Conservation (phyloP, 2,888 invertebrate genomes). For the Abrostola tripartita region DNA sequence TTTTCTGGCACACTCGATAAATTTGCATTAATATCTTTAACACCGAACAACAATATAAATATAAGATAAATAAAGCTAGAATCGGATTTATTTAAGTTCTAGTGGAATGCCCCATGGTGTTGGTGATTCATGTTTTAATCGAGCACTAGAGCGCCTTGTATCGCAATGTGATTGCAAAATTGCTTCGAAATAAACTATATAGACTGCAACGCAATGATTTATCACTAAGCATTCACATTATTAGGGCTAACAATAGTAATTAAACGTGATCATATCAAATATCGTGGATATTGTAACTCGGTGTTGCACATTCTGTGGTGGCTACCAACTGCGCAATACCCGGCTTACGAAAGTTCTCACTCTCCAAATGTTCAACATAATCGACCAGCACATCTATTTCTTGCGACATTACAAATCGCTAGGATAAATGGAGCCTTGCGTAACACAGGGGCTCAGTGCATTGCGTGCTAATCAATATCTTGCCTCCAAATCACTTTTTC, state of each 20-base stretch:
- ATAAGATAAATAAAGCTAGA: not conserved
- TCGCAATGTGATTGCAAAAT: constrained; percentile 9
- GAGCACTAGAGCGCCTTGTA: not conserved
- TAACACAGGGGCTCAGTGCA: constrained; percentile 28
- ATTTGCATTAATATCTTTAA: not conserved
- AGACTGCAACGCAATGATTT: constrained; percentile 3
- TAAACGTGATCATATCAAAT: constrained; percentile 65
- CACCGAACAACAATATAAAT: not conserved
- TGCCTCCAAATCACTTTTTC: constrained; percentile 13
- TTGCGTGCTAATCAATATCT: constrained; percentile 25
- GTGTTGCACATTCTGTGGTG: constrained; percentile 56
- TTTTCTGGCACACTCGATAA: not conserved
- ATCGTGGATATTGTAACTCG: constrained; percentile 61
- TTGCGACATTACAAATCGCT: constrained; percentile 49
- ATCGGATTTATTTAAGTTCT: constrained; percentile 1
- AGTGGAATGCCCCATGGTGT: constrained; percentile 2
- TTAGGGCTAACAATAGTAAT: constrained; percentile 48
- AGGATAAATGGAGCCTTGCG: constrained; percentile 48
- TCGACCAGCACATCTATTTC: constrained; percentile 56
- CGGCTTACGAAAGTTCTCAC: constrained; percentile 60
- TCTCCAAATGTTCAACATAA: constrained; percentile 53
- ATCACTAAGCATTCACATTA: constrained; percentile 32
- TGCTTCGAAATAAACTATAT: constrained; percentile 5
- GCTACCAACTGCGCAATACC: constrained; percentile 5
- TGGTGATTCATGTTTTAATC: constrained; percentile 6